phyloP scores from a whole-genome alignment of 2,888 invertebrate genomes.

The Pteria penguin region DNA sequence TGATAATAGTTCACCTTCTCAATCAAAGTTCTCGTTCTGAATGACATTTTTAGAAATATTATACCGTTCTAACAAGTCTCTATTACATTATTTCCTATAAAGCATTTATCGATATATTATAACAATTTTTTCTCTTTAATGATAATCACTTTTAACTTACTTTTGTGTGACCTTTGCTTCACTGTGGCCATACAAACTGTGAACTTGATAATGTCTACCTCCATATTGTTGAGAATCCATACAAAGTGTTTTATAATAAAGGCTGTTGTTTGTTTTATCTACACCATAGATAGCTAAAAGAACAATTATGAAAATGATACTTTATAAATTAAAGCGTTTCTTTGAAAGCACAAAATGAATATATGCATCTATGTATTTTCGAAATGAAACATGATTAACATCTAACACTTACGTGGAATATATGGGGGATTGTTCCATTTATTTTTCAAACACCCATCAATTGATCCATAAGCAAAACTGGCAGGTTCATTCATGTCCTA shows the following conservation, averaged over 20 bases:
- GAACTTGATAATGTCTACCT: slow-evolving; percentile 81
- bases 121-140: neutral
- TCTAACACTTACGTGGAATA: slow-evolving; percentile 65
- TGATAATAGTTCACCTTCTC: too few species aligned
- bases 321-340: too few species aligned
- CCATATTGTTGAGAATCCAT: slow-evolving; percentile 88
- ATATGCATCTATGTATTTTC: too few species aligned
- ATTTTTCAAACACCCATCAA: slow-evolving; percentile 65
- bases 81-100: too few species aligned
- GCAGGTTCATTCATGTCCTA: slow-evolving; percentile 72
- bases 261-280: slow-evolving; percentile 41
- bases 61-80: too few species aligned
- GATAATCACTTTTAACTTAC: slow-evolving; percentile 49
- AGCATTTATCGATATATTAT: too few species aligned
- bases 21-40: too few species aligned
- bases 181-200: slow-evolving; percentile 83
- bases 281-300: slow-evolving; percentile 53
- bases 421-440: slow-evolving; percentile 76
- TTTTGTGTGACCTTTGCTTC: slow-evolving; percentile 77
- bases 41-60: too few species aligned
- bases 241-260: slow-evolving; percentile 87
- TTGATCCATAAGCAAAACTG: slow-evolving; percentile 64
- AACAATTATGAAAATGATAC: too few species aligned
- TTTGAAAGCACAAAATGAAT: too few species aligned
- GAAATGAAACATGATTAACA: neutral